Conservation (phyloP, 2,113 vertebrate species). For the Lophura nycthemera region DNA sequence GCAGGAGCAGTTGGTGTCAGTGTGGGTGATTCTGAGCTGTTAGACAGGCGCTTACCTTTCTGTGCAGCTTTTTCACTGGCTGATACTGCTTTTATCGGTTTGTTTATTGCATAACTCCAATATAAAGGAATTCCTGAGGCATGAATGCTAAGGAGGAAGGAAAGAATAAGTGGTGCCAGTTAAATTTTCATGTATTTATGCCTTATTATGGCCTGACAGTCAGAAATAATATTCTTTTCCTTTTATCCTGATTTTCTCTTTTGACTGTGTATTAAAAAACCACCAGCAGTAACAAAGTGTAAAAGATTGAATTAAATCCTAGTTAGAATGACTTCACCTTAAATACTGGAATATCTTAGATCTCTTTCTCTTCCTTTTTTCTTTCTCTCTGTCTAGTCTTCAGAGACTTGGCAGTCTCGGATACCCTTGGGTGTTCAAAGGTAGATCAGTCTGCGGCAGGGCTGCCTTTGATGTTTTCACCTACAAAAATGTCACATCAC, state of each 20-base stretch:
- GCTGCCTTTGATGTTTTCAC: conserved; percentile 87
- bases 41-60: background rate
- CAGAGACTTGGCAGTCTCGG: conserved; percentile 85
- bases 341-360: conserved; percentile 79
- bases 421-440: conserved; percentile 88
- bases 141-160: conserved; percentile 55
- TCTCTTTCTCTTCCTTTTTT: conserved; percentile 63
- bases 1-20: background rate
- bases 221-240: conserved; percentile 69
- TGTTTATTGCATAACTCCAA: conserved; percentile 68
- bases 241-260: conserved; percentile 72
- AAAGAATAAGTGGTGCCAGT: conserved; percentile 63
- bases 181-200: conserved; percentile 67
- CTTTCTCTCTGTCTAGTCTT: conserved; percentile 77
- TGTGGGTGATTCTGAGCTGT: background rate
- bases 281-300: conserved; percentile 57
- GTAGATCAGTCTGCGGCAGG: conserved; percentile 82
- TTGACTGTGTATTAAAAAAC: conserved; percentile 67
- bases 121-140: conserved; percentile 62
- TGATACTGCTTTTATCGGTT: background rate
- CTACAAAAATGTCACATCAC: conserved; percentile 87
- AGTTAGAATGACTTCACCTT: conserved; percentile 77
- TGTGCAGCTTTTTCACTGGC: conserved; percentile 7
- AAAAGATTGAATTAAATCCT: conserved; percentile 69
- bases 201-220: conserved; percentile 68